phyloP scores from a whole-genome alignment of 2,797 vertebrate genomes.

The Sebastes matsubarae region DNA sequence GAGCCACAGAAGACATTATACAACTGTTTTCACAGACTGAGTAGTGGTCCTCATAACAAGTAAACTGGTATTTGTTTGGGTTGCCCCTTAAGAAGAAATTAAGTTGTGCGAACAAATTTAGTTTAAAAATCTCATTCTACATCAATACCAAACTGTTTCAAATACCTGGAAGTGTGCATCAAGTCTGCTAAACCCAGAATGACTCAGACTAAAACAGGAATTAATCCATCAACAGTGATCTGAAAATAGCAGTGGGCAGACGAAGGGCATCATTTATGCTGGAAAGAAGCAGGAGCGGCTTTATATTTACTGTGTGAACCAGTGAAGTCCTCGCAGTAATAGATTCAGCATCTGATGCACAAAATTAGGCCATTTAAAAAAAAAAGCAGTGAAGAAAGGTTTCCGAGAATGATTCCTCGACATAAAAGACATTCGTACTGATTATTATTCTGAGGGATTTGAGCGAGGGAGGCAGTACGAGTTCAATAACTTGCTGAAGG shows the following conservation, averaged over 20 bases:
- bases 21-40: not conserved
- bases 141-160: not conserved
- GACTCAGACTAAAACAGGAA: slow-evolving; percentile 9
- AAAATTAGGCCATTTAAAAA: slow-evolving; percentile 8
- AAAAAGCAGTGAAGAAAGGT: not conserved
- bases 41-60: not conserved
- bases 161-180: not conserved
- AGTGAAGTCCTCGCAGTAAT: not conserved
- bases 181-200: not conserved
- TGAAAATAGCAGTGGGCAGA: slow-evolving; percentile 44
- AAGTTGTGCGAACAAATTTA: not conserved
- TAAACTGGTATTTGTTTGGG: not conserved
- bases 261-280: slow-evolving; percentile 28
- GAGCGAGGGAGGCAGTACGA: not conserved
- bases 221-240: slow-evolving; percentile 12
- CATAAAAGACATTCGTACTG: slow-evolving; percentile 9
- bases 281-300: slow-evolving; percentile 17
- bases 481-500: slow-evolving; percentile 6
- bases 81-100: not conserved
- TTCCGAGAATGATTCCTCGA: slow-evolving; percentile 1
- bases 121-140: not conserved
- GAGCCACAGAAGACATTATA: not conserved
- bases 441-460: slow-evolving; percentile 13
- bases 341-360: slow-evolving; percentile 18
- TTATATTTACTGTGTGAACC: slow-evolving; percentile 14